Evolutionary conservation across 2,797 vertebrate species (phyloP), one percentile per base, ranked within the genome.

Genomic region (Chanos chanos): DNA sequence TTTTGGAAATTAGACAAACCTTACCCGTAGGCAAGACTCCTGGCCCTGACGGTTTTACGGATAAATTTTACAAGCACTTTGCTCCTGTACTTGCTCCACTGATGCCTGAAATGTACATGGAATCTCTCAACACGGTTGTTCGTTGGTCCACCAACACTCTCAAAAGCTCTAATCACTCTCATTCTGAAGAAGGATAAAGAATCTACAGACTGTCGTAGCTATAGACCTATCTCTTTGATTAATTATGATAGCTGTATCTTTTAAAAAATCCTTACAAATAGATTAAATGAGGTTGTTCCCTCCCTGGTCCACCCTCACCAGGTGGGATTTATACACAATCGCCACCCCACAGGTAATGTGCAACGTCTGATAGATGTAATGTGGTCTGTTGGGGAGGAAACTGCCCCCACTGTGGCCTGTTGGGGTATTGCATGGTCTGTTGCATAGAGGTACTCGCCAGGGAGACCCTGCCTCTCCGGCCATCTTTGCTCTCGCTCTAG

Each of bases 41-140:
- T 12, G 36, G 36, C 3, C 37, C 25, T 4, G 60, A 52, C 41
- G 60, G 37, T 9, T 45, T 63, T 16, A 53, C 27, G 6, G 37
- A 24, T n/a, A 49, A 44, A 13, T 53, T 63, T 9, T 63, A 22
- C 25, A 43, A 63, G 10, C 12, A 10, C 22, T 61, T 2, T 59
- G 28, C 6, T n/a, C 3, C 3, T 1, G 33, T 61, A 0, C 5
- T 59, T 1, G n/a, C n/a, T n/a, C 55, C 27, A 12, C 8, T 47
- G 5, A 7, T 45, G 18, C 21, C 33, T 6, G 28, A 33, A 2
- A 36, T 36, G 12, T 48, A 48, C 12, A 4, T 5, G 12, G 44
- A 49, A 7, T 12, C 31, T 10, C 10, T 60, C 18, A 19, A 30
- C 5, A 31, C 1, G 7, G 37, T 37, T 4, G 3, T 10, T 5